phyloP scores from a whole-genome alignment of 2,113 vertebrate species.

The Larimichthys crocea region DNA sequence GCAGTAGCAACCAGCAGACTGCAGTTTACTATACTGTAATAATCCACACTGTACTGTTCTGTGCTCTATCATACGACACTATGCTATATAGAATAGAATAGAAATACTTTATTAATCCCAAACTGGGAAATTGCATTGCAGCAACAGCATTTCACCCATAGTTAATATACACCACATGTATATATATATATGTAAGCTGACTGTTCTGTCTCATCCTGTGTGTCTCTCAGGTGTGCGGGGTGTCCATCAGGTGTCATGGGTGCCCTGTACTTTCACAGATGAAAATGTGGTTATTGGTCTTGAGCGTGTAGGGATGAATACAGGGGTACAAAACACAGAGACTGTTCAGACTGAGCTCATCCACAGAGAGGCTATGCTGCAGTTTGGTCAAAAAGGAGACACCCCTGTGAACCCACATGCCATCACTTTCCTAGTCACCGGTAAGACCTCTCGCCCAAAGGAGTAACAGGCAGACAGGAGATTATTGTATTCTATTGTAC shows the following conservation, averaged over 20 bases:
- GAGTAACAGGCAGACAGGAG: neutral
- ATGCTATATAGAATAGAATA: neutral
- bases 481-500: neutral
- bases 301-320: too few species aligned
- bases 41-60: neutral
- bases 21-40: neutral
- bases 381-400: conserved; percentile 80
- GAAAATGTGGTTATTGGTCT: conserved; percentile 33
- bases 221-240: conserved; percentile 52
- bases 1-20: too few species aligned
- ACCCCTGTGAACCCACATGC: conserved; percentile 62
- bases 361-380: conserved; percentile 74
- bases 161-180: too few species aligned
- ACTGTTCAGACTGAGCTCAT: conserved; percentile 49
- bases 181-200: neutral
- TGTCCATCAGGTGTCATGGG: conserved; percentile 66
- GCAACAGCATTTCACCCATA: too few species aligned
- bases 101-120: too few species aligned
- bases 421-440: conserved; percentile 80
- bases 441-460: conserved; percentile 53
- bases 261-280: conserved; percentile 81
- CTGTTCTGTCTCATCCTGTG: neutral
- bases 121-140: too few species aligned
- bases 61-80: neutral
- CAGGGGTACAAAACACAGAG: fast-evolving